Evolutionary conservation across 2,797 vertebrate species (phyloP), one percentile per base, ranked within the genome.

Genomic region (Chelon auratus): DNA sequence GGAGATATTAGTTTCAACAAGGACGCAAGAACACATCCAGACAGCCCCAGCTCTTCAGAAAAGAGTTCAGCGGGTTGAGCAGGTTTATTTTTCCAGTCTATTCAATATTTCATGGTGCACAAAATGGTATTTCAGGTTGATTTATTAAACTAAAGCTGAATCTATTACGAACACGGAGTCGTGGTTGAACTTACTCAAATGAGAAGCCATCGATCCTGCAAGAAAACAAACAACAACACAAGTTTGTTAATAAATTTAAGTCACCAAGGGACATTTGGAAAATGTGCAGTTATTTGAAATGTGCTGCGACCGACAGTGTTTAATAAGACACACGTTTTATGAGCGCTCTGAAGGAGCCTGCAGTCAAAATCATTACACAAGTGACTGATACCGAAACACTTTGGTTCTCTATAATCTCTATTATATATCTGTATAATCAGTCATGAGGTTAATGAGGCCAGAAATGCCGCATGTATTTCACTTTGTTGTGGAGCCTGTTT

Each of bases 121-220:
- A 51, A 79, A 62, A 6, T 70, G 37, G 43, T 12, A 52, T 66
- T 62, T 74, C 42, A 80, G 53, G 26, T 7, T 56, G 37, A 77
- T 52, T 5, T 15, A 72, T 55, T 11, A 10, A 52, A 53, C n/a
- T 39, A 24, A n/a, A 40, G 5, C 43, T n/a, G 15, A 5, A 37
- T 61, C 24, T 1, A 66, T 63, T 24, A 72, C 30, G 13, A 59
- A 75, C 13, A 72, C 26, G 0, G 45, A 75, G 50, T 65, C 10
- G 68, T 72, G 72, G 81, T 86, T 83, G 84, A 95, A 98, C 96
- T 97, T 94, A 97, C 96, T 98, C 97, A 90, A 97, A 98, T 71
- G 96, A 95, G 95, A 98, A 98, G 90, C 95, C 96, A 95, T 97
- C 96, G 51, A 97, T 95, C 91, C 97, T 97, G 95, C 80, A 95